Evolutionary conservation across 2,797 vertebrate species (phyloP).

Genomic region (Heteromormyrus szaboi): DNA sequence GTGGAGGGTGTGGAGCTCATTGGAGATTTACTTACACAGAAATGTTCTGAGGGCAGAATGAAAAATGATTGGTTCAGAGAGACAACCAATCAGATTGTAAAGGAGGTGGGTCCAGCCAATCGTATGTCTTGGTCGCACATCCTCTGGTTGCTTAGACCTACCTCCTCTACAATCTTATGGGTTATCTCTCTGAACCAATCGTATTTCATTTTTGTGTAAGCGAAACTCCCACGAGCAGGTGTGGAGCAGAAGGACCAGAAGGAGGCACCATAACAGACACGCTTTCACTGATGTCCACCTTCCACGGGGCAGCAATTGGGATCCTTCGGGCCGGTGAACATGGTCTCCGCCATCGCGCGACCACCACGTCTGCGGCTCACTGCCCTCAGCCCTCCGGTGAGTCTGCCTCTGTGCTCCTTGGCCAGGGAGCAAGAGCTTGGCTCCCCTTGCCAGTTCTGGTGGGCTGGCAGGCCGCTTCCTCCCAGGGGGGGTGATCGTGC

Average conservation of each 20-base stretch:
- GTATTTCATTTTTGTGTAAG: background rate
- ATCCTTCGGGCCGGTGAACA: background rate
- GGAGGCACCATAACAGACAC: background rate
- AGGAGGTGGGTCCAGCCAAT: background rate
- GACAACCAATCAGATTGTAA: background rate
- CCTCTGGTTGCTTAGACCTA: background rate
- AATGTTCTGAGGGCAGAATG: background rate
- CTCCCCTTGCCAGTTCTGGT: constrained; percentile 31
- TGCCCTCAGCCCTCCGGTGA: background rate
- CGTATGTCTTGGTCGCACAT: background rate
- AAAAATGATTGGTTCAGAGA: background rate
- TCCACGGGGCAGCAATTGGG: background rate
- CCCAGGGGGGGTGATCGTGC: constrained; percentile 30
- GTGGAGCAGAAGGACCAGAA: background rate
- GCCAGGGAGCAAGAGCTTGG: constrained; percentile 35
- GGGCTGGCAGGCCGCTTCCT: constrained; percentile 33
- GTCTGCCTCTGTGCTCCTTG: constrained; percentile 19
- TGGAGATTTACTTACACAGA: background rate
- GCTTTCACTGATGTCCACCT: background rate
- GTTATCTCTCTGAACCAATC: background rate
- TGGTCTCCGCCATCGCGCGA: background rate
- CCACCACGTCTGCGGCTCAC: background rate
- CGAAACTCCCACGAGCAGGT: background rate
- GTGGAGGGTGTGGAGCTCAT: background rate
- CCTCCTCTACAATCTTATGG: background rate